Evolutionary conservation across 2,113 vertebrate genomes (phyloP), one percentile per base, ranked within the genome.

Genomic region (Pelmatolapia mariae): DNA sequence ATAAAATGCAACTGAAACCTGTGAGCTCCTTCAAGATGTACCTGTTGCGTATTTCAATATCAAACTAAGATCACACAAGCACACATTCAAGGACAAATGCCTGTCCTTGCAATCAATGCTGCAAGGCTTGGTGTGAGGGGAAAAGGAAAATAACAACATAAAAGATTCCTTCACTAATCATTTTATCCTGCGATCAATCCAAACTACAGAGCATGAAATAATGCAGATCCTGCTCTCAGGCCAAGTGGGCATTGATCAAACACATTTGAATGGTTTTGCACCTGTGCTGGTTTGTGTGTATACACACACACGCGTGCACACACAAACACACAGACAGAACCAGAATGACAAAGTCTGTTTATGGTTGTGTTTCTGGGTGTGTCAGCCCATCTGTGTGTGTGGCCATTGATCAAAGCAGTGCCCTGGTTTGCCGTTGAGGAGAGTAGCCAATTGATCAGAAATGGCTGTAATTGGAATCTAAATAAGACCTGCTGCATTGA

Each of bases 391-490:
- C 33, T 76, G 79, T 80, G 86, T 85, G 81, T 91, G 87, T 93
- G 94, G 86, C 68, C 91, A 94, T 94, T 92, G 93, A 95, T 96
- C 94, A 94, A 91, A 93, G 50, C 91, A 85, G 53, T 87, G 87
- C 82, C 88, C 82, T 76, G 68, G 82, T 93, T 90, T 91, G 84
- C 80, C 18, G 5, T 86, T 90, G 88, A 92, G 56, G 61, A 90
- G 90, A 92, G 83, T 84, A 93, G 85, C 91, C 89, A 82, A 96
- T 94, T 96, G 95, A 96, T 96, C 92, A 92, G 94, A 95, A 94
- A 95, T 86, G 91, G 90, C 89, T 92, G 92, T 95, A 96, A 96
- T 95, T 95, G 90, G 94, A 94, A 95, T 92, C 93, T 93, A 91
- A 94, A 94, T 96, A 93, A 95, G 94, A 95, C 87, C 93, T 83